Evolutionary conservation across 2,888 invertebrate species (phyloP).

Genomic region (Pristionchus exspectatus): DNA sequence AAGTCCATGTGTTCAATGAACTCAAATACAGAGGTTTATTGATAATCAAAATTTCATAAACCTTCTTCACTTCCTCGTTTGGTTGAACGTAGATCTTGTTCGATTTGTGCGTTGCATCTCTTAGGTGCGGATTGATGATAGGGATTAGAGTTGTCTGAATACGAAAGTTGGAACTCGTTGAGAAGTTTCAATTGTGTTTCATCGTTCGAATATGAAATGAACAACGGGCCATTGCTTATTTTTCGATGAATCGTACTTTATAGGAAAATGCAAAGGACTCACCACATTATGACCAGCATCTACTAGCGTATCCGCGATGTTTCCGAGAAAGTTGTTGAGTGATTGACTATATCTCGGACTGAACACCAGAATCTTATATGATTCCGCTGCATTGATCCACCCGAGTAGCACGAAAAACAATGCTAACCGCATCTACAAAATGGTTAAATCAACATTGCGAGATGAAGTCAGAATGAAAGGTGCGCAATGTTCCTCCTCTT

Average conservation of each 20-base stretch:
- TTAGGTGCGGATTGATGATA: background rate
- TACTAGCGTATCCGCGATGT: background rate
- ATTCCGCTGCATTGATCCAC: background rate
- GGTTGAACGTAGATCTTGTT: conserved; percentile 36
- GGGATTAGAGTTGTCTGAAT: background rate
- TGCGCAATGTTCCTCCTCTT: background rate
- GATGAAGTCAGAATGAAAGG: background rate
- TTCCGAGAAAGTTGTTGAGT: background rate
- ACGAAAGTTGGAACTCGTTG: background rate
- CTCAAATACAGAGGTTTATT: background rate
- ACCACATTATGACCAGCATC: conserved; percentile 36
- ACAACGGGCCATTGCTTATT: background rate
- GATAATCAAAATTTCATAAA: background rate
- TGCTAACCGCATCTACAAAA: background rate
- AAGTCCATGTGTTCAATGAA: background rate
- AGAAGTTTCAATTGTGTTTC: background rate
- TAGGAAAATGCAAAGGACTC: background rate
- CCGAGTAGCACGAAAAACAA: background rate
- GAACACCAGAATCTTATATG: conserved; percentile 38
- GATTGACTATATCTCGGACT: background rate
- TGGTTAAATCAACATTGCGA: too few relatives aligned
- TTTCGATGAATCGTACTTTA: too few relatives aligned
- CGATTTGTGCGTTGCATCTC: conserved; percentile 18
- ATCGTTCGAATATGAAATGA: background rate
- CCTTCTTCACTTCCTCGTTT: conserved; percentile 24